Evolutionary conservation across 2,797 vertebrate genomes (phyloP).

Genomic region (Menidia menidia): DNA sequence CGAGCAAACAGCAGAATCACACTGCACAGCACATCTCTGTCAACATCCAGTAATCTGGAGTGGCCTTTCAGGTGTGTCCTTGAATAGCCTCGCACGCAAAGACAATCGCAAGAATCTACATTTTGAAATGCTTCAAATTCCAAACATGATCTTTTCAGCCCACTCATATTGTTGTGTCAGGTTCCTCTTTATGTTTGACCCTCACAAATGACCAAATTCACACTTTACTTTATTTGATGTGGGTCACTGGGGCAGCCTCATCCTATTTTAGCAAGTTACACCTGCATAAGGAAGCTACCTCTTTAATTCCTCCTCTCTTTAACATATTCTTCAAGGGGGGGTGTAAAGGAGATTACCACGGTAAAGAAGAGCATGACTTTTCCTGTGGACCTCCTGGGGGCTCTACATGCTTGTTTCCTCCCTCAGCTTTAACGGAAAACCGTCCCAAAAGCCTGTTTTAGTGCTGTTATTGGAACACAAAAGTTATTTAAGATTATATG

Average conservation of each 20-base stretch:
- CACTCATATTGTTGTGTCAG: constrained; percentile 40
- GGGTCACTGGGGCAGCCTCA: constrained; percentile 49
- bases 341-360: constrained; percentile 72
- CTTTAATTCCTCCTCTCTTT: constrained; percentile 49
- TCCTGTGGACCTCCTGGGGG: constrained; percentile 65
- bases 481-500: constrained; percentile 21
- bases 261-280: constrained; percentile 42
- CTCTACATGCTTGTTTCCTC: constrained; percentile 31
- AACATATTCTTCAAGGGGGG: constrained; percentile 35
- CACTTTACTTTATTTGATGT: constrained; percentile 47
- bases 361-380: constrained; percentile 76
- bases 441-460: constrained; percentile 18
- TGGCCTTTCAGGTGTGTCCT: not conserved
- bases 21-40: constrained; percentile 64
- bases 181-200: constrained; percentile 56
- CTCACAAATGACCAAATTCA: constrained; percentile 47
- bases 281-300: constrained; percentile 57
- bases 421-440: not conserved
- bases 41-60: not conserved
- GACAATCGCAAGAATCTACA: not conserved
- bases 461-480: not conserved
- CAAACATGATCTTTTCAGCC: constrained; percentile 39
- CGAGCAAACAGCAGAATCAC: constrained; percentile 52
- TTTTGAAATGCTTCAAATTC: constrained; percentile 30
- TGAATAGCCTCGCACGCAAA: not conserved